Conservation (phyloP, 2,113 vertebrate species). For the Motacilla alba region DNA sequence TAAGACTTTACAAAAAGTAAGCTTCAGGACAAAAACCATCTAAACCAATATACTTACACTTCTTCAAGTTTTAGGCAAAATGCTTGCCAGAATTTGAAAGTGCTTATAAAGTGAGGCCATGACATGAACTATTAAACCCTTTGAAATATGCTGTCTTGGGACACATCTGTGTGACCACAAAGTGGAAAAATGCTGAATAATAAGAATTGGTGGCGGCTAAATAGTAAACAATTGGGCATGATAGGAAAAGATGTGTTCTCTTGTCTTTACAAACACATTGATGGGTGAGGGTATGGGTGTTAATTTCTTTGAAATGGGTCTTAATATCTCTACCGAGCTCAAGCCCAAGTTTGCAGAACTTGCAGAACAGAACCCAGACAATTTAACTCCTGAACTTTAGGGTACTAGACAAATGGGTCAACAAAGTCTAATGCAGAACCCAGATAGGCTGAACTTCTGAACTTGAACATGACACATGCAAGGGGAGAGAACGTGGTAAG, state of each 20-base stretch:
- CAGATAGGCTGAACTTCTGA: neutral
- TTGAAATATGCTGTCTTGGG: neutral
- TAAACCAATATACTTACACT: neutral
- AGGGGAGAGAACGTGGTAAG: too few species aligned
- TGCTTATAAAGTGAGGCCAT: neutral
- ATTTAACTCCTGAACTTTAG: neutral
- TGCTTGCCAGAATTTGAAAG: neutral
- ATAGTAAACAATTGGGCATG: neutral
- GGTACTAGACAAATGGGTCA: neutral
- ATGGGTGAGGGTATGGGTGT: neutral
- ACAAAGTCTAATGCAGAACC: neutral
- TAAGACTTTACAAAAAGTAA: neutral
- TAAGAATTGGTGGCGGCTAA: neutral
- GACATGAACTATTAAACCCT: neutral
- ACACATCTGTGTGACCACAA: neutral
- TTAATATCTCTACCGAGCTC: neutral
- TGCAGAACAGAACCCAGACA: neutral
- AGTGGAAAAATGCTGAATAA: neutral
- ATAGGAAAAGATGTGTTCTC: neutral
- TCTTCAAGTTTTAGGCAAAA: neutral
- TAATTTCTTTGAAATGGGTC: neutral
- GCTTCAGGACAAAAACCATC: neutral
- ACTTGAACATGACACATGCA: neutral
- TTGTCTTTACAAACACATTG: neutral
- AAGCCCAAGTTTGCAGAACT: neutral